phyloP scores from a whole-genome alignment of 2,113 vertebrate genomes.

The Oryzias woworae region DNA sequence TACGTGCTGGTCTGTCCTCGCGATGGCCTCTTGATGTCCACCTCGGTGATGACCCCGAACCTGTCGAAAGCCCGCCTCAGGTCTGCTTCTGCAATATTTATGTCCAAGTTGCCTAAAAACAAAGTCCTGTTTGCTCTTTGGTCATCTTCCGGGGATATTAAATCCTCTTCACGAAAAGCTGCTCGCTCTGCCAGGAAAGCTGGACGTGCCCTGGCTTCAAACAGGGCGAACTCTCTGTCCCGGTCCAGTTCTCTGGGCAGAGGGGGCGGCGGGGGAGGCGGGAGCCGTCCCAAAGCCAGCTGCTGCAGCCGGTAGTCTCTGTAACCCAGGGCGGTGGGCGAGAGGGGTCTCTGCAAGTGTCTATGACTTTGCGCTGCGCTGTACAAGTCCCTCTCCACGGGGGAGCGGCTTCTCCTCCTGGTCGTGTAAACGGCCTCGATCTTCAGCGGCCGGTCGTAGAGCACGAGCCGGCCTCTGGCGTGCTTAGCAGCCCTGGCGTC shows the following conservation, averaged over 20 bases:
- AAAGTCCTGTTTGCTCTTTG: slow-evolving; percentile 94
- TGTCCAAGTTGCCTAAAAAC: slow-evolving; percentile 94
- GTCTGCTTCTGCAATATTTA: slow-evolving; percentile 89
- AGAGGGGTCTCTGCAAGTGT: slow-evolving; percentile 81
- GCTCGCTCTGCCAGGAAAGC: slow-evolving; percentile 84
- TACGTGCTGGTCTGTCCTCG: slow-evolving; percentile 91
- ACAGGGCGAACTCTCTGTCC: slow-evolving; percentile 85
- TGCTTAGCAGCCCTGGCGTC: slow-evolving; percentile 94
- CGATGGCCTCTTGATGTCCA: slow-evolving; percentile 91
- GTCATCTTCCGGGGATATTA: slow-evolving; percentile 89
- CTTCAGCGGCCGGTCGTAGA: slow-evolving; percentile 92
- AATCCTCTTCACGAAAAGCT: slow-evolving; percentile 86
- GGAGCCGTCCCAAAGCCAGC: slow-evolving; percentile 89
- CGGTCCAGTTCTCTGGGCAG: slow-evolving; percentile 86
- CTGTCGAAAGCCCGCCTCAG: slow-evolving; percentile 91
- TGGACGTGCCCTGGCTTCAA: slow-evolving; percentile 84
- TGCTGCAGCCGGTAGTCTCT: slow-evolving; percentile 93
- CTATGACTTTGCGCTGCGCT: slow-evolving; percentile 75
- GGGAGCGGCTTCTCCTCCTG: slow-evolving; percentile 86
- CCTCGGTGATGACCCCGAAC: slow-evolving; percentile 96
- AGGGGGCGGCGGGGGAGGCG: slow-evolving; percentile 82
- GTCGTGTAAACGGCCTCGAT: slow-evolving; percentile 88
- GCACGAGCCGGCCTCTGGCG: slow-evolving; percentile 89
- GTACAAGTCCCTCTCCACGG: slow-evolving; percentile 83
- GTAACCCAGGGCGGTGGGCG: slow-evolving; percentile 85